These are phyloP conservation scores for Hephaestus fuliginosus DNA, from an alignment of 2,797 vertebrate genomes.

Conservation along the genomic window DNA sequence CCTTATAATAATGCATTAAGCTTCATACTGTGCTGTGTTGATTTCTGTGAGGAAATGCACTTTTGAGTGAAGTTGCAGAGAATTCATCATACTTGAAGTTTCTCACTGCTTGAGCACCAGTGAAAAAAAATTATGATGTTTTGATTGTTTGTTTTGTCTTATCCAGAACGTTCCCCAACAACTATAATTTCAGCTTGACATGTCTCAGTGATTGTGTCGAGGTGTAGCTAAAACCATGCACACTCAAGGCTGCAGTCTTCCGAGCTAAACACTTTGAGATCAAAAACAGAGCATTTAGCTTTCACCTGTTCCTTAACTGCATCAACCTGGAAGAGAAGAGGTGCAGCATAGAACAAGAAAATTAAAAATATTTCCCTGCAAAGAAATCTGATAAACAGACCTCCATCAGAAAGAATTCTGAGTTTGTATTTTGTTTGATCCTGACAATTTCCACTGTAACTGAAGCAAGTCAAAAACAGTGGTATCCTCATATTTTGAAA, in stretches of 20 bases:
- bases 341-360: slow-evolving; percentile 77
- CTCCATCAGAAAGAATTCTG: not conserved
- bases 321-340: slow-evolving; percentile 97
- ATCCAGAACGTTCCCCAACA: slow-evolving; percentile 72
- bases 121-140: not conserved
- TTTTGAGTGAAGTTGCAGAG: not conserved
- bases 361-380: slow-evolving; percentile 33
- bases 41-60: slow-evolving; percentile 45
- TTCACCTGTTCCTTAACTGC: slow-evolving; percentile 97
- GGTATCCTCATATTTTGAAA: not conserved
- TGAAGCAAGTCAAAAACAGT: not conserved
- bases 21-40: slow-evolving; percentile 22
- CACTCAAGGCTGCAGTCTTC: slow-evolving; percentile 91
- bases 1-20: slow-evolving; percentile 1
- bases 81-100: slow-evolving; percentile 1
- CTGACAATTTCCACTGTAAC: not conserved
- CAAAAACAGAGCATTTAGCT: slow-evolving; percentile 87
- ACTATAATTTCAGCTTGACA: slow-evolving; percentile 79
- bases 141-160: slow-evolving; percentile 7
- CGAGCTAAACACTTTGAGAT: slow-evolving; percentile 78
- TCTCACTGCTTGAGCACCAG: not conserved
- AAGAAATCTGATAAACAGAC: not conserved
- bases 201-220: slow-evolving; percentile 80
- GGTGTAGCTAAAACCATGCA: slow-evolving; percentile 90
- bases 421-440: not conserved